phyloP scores from a whole-genome alignment of 2,888 invertebrate species.

The Tetanocera ferruginea region DNA sequence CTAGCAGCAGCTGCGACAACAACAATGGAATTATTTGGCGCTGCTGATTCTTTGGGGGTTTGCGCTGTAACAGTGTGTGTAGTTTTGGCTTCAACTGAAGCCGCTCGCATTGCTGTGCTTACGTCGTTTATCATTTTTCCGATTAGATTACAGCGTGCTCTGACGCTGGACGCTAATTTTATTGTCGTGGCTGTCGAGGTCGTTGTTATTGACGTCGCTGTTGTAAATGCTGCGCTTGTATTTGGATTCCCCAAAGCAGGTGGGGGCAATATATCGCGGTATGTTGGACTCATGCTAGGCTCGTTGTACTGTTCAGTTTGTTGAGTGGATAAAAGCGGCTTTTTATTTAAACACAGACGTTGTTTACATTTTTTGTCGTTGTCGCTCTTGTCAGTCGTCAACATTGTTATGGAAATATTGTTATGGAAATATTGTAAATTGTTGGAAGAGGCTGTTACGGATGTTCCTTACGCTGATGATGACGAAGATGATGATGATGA shows the following conservation, averaged over 20 bases:
- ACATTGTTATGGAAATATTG: conserved; percentile 18
- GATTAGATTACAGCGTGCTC: conserved; percentile 46
- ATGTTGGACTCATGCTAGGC: conserved; percentile 19
- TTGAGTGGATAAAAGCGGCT: not conserved
- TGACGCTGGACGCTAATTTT: conserved; percentile 10
- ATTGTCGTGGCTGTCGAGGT: conserved; percentile 9
- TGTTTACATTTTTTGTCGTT: conserved; percentile 20
- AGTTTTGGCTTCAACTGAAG: conserved; percentile 19
- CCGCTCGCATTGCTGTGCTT: conserved; percentile 40
- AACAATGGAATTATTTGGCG: conserved; percentile 31
- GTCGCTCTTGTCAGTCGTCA: conserved; percentile 1
- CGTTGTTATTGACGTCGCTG: conserved; percentile 41
- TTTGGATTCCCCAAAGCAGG: not conserved
- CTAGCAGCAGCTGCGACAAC: conserved; percentile 30
- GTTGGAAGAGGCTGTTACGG: conserved; percentile 34
- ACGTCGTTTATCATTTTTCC: conserved; percentile 50
- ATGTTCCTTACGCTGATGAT: conserved; percentile 39
- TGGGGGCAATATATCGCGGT: conserved; percentile 22
- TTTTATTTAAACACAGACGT: not conserved
- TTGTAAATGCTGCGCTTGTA: conserved; percentile 16
- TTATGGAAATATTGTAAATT: conserved; percentile 17
- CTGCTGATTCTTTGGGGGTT: not conserved
- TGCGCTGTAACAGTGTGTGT: not conserved
- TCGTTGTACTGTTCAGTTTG: too few species aligned
- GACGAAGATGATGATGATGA: conserved; percentile 40